Base-by-base conservation (phyloP, 2,888 invertebrate species). In the Aphrophora alni region DNA sequence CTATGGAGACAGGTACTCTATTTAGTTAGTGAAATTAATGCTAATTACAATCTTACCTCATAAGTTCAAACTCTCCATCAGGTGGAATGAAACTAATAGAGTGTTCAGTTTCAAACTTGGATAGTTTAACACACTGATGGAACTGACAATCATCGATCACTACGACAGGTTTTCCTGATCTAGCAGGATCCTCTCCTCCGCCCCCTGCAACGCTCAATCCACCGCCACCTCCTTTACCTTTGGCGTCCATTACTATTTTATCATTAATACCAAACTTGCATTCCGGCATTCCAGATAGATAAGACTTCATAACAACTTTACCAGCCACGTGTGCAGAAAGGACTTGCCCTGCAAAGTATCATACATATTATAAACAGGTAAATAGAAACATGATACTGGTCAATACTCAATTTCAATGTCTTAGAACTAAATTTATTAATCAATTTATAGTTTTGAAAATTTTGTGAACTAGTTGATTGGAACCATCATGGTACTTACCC, bases 131-230 rank as follows among this genome's bases (percentile, higher is more conserved):
- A 88, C 99, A 99, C 89, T 99, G 99, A 89, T 99, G 99, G 90
- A 99, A 99, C 90, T 99, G 99, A 87, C 99, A 99, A 90, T 99
- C 99, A 88, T 99, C 99, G 86, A 99, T 99, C 26, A 99, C 99
- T n/a, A 99, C 99, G 59, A 98, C 97, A 0, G 98, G 98, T 89
- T 98, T 98, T 77, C 97, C 97, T n/a, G 96, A 95, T 83, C 97
- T 93, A 24, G 95, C 95, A 44, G 94, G 93, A 88, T 96, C 96
- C 82, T 85, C 85, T 0, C 82, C 84, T 8, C 84, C 85, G 0
- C 77, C 80, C n/a, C 81, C 80, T 0, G 84, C 84, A 0, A 84
- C 83, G 24, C 82, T 83, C 0, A 84, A 77, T 4, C 84, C 84
- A 87, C 92, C 90, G 17, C 87, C 87, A 74, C 91, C 92, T 82